Evolutionary conservation across 2,113 vertebrate species (phyloP).

Genomic region (Dasypus novemcinctus): DNA sequence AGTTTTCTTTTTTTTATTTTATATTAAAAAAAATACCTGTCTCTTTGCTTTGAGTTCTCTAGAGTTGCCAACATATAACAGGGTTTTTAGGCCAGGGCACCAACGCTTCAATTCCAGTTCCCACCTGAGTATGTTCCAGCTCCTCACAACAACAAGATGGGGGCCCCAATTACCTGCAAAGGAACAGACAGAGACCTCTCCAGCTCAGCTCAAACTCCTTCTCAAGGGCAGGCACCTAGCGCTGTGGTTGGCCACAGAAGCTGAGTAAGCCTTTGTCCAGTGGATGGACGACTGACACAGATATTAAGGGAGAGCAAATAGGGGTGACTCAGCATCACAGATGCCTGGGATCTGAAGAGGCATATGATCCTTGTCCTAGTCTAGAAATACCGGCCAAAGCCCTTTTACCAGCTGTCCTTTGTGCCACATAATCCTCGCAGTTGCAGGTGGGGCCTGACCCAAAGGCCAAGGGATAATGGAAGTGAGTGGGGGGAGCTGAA

Average conservation of each 20-base stretch:
- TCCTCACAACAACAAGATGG: slow-evolving; percentile 89
- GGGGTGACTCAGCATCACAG: background rate
- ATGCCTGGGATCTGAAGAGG: background rate
- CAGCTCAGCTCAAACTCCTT: background rate
- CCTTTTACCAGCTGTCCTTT: too few relatives aligned
- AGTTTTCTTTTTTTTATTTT: background rate
- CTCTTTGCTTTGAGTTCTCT: slow-evolving; percentile 86
- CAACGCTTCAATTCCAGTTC: slow-evolving; percentile 92
- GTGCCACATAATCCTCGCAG: too few relatives aligned
- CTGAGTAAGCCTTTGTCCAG: background rate
- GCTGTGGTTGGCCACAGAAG: too few relatives aligned
- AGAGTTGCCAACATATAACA: slow-evolving; percentile 88
- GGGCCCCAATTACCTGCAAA: slow-evolving; percentile 91
- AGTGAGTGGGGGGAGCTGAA: too few relatives aligned
- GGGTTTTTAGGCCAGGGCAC: slow-evolving; percentile 92
- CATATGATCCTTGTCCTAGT: too few relatives aligned
- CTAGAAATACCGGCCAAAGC: too few relatives aligned
- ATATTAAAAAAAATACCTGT: slow-evolving; percentile 80
- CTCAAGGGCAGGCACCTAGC: background rate
- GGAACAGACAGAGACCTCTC: background rate
- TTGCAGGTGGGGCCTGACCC: too few relatives aligned
- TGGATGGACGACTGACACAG: accelerated
- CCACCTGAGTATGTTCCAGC: slow-evolving; percentile 90
- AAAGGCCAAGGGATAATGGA: too few relatives aligned
- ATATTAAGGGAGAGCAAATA: background rate